Conservation (phyloP, 2,888 invertebrate species). For the Synanthedon tipuliformis region DNA sequence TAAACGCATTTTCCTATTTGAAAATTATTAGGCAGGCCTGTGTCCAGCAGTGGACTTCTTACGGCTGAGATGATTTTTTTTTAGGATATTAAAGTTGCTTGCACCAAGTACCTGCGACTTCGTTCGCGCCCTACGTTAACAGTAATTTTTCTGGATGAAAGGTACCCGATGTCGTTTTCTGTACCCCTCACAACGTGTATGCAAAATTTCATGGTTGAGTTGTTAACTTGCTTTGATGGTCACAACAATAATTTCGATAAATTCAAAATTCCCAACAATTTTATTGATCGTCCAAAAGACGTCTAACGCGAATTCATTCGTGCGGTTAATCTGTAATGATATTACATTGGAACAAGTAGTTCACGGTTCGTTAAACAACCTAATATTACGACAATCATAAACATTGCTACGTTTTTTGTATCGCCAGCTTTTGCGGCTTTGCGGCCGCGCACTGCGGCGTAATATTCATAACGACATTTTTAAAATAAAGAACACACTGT, state of each 20-base stretch:
- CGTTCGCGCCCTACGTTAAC: too few relatives aligned
- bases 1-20: too few relatives aligned
- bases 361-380: constrained; percentile 7
- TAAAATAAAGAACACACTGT: not conserved
- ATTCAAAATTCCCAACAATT: not conserved
- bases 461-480: not conserved
- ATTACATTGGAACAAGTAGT: constrained; percentile 5
- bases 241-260: not conserved
- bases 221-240: not conserved
- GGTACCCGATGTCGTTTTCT: too few relatives aligned
- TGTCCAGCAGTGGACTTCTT: too few relatives aligned
- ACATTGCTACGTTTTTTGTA: not conserved
- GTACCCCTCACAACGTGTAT: too few relatives aligned
- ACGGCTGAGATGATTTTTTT: too few relatives aligned
- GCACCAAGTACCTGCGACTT: too few relatives aligned
- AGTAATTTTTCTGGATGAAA: too few relatives aligned
- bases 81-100: too few relatives aligned
- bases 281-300: not conserved
- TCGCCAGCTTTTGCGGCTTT: not conserved
- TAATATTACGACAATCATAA: constrained; percentile 3
- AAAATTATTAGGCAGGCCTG: too few relatives aligned
- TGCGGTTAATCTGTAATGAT: constrained; percentile 10
- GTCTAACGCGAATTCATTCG: constrained; percentile 7
- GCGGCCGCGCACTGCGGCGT: not conserved
- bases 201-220: too few relatives aligned